Evolutionary conservation across 2,113 vertebrate species (phyloP), one percentile per base, ranked within the genome.

Genomic region (Xiphophorus maculatus): DNA sequence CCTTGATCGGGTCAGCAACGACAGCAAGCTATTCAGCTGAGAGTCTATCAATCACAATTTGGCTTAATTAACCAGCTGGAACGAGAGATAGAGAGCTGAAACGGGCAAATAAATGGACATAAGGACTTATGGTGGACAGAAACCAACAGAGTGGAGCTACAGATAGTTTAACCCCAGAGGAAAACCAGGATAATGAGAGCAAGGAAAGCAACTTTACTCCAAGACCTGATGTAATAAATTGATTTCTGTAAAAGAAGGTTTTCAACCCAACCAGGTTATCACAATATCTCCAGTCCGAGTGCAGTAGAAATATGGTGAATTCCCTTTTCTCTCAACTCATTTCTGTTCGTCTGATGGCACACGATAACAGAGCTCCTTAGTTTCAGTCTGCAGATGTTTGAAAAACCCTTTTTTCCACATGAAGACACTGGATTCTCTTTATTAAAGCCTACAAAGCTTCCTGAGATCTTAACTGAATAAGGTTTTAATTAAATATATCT

Each of bases 11-110:
- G 83, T 87, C 87, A 74, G 77, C 67, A 30, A 58, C 33, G 65
- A 80, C 71, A 74, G 19, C 85, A 69, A 28, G 37, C 73, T 74
- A 87, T 84, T 91, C 87, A 83, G 81, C 29, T 4, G 69, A 79
- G 84, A 88, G 74, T 82, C 87, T 82, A 91, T 92, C 90, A 88
- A 85, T 93, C 89, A 90, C 82, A 73, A 83, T 89, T 87, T 86
- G 63, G 81, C 71, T 83, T 89, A 88, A 93, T 93, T 91, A 90
- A 84, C 69, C 83, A 80, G 80, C 83, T 72, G 72, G 73, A 83
- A 73, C 71, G 88, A 88, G 82, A 67, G 54, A 54, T 66, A 44
- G 65, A 14, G 17, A 65, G 76, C 76, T 77, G 64, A 40, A 74
- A 79, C 33, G 81, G 48, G 73, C 44, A 80, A 61, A 81, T 78